Percentiles rank a stretch among this genome's conserved stretches.
Conservation (phyloP, 2,113 vertebrate species). For the Bubo blakistoni region DNA sequence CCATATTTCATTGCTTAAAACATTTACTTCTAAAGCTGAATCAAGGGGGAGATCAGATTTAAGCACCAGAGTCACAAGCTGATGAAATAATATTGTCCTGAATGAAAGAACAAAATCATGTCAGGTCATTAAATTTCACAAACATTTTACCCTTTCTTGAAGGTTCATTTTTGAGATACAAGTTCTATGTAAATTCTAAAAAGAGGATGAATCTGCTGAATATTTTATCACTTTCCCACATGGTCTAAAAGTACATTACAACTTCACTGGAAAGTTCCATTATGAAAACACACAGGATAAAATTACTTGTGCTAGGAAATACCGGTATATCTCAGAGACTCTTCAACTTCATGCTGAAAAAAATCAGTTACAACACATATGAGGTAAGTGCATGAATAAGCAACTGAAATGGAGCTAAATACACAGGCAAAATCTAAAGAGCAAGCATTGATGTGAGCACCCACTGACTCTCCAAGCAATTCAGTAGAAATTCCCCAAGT, state of each 20-base stretch:
- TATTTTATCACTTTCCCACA: slow-evolving; percentile 24
- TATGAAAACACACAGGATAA: background rate
- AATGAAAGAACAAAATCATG: background rate
- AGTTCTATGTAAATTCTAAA: background rate
- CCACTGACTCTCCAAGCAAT: background rate
- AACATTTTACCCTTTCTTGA: background rate
- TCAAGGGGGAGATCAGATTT: background rate
- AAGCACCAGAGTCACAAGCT: background rate
- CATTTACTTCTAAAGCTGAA: background rate
- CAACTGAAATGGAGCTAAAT: background rate
- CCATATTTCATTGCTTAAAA: background rate
- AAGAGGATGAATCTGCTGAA: background rate
- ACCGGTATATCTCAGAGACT: background rate
- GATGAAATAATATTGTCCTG: background rate
- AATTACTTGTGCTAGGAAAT: background rate
- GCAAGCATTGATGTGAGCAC: background rate
- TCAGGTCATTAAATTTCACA: background rate
- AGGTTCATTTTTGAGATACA: background rate
- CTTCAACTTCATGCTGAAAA: background rate
- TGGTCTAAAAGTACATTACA: background rate
- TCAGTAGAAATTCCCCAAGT: background rate
- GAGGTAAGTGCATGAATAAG: background rate
- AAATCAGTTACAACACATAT: background rate
- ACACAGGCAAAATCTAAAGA: background rate
- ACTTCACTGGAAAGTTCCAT: background rate